A percentile compares a stretch with the other conserved stretches of the same genome.
Evolutionary conservation across 2,113 vertebrate species (phyloP).

Genomic region (Alouatta palliata): DNA sequence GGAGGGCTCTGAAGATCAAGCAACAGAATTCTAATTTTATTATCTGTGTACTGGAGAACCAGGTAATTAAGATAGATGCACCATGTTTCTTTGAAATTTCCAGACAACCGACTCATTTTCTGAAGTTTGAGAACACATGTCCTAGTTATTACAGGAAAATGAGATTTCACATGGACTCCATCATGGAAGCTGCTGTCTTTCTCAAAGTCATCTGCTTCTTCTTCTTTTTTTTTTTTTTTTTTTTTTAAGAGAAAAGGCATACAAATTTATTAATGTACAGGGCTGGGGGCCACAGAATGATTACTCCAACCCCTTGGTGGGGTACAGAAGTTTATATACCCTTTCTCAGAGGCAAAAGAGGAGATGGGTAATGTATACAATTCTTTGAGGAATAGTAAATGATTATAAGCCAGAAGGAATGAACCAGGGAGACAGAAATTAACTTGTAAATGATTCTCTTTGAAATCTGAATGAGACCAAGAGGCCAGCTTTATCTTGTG

Average conservation of each 20-base stretch:
- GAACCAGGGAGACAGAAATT: neutral
- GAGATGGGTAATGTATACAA: neutral
- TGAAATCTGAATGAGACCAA: neutral
- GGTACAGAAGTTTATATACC: neutral
- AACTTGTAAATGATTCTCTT: neutral
- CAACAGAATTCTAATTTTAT: neutral
- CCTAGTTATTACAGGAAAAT: slow-evolving; percentile 4
- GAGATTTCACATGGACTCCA: neutral
- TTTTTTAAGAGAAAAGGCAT: neutral
- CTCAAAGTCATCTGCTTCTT: neutral
- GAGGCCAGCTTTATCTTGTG: neutral
- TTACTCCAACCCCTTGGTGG: neutral
- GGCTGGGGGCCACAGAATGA: neutral
- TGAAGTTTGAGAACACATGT: slow-evolving; percentile 33
- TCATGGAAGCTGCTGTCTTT: neutral
- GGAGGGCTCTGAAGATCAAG: neutral
- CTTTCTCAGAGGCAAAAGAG: neutral
- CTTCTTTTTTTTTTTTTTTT: too few relatives aligned
- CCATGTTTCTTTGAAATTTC: slow-evolving; percentile 33
- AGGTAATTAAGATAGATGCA: neutral
- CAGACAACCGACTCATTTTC: neutral
- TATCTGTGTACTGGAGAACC: neutral
- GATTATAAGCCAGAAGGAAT: neutral
- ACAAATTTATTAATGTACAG: neutral
- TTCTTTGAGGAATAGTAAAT: neutral